Base-by-base conservation (phyloP, 2,113 vertebrate species). In the Bufo bufo region DNA sequence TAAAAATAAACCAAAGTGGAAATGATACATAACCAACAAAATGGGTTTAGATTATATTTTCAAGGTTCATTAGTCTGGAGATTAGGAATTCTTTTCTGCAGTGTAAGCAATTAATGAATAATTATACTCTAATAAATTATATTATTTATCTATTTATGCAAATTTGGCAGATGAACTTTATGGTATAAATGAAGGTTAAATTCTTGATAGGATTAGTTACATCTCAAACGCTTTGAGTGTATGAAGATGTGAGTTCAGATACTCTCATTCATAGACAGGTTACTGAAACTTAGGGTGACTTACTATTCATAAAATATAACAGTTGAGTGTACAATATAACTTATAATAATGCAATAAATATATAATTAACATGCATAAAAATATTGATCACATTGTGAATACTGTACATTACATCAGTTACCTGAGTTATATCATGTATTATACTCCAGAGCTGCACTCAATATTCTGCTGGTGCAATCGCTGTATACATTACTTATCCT, bases 1-100 rank as follows among this genome's bases (percentile, higher is more conserved):
- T 80, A 87, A 71, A 87, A 87, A 81, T 80, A 87, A 69, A 69
- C 61, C 50, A 54, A 1, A 79, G 54, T 23, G 43, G 16, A n/a
- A 71, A 54, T 23, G 6, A 43, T 63, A 71, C 6, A 11, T 69
- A 23, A 86, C 75, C 54, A n/a, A 81, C n/a, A 66, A 80, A 71
- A 58, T 13, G n/a, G 85, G 20, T 33, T 63, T 50, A 52, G 12
- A 52, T 61, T 45, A 63, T 52, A n/a, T 43, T 69, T 43, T 79
- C 13, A 45, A 19, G 77, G 14, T 47, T 52, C 61, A 43, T 45
- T 79, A 86, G 9, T 23, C 75, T 59, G 59, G 47, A 77, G 43
- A 19, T 19, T n/a, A 23, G 52, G 0, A 69, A 86, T 11, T 50
- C 23, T 75, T 77, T 78, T 52, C 9, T 6, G 4, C 54, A 20